Evolutionary conservation across 2,113 vertebrate genomes (phyloP), one percentile per base, ranked within the genome.

Genomic region (Lophochroa leadbeateri): DNA sequence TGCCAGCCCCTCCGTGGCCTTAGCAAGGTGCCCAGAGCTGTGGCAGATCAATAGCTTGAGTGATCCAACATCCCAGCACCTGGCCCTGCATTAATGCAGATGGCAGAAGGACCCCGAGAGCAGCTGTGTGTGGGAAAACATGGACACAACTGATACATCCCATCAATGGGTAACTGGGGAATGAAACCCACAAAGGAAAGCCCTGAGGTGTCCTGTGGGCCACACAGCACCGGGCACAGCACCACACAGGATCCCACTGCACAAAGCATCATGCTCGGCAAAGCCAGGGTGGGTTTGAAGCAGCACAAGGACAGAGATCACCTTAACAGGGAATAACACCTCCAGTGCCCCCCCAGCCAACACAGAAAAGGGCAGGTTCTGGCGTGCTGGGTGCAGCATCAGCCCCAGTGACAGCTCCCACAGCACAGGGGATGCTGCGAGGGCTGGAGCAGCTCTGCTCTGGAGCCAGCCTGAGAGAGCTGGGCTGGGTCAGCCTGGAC

Each of bases 241-340:
- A 2, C 28, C 27, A 37, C 3, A 0, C 3, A 1, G 23, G 24
- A 69, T 49, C 64, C 31, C 69, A 39, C 0, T 3, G 4, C n/a
- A 25, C 58, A 23, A 13, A 53, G 60, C 72, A 16, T 9, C 5
- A 0, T 0, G 10, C 20, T 12, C 63, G 0, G 0, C 20, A 39
- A 41, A 57, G 55, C 61, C 5, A 6, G 41, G 44, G 14, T 18
- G 23, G 17, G 17, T 8, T 23, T 47, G 6, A 28, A 63, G 17
- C 49, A 87, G 63, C 31, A 10, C 4, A 49, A 69, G 21, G n/a
- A 18, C 47, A 28, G 27, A 35, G 8, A 64, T 7, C 47, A 27
- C 28, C 39, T 28, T 2, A 1, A 63, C 6, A 1, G 1, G 11
- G 1, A 33, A 13, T 13, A 47, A 33, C 6, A 17, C 5, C 31